phyloP scores from a whole-genome alignment of 2,888 invertebrate species.

The Lordiphosa fenestrarum region DNA sequence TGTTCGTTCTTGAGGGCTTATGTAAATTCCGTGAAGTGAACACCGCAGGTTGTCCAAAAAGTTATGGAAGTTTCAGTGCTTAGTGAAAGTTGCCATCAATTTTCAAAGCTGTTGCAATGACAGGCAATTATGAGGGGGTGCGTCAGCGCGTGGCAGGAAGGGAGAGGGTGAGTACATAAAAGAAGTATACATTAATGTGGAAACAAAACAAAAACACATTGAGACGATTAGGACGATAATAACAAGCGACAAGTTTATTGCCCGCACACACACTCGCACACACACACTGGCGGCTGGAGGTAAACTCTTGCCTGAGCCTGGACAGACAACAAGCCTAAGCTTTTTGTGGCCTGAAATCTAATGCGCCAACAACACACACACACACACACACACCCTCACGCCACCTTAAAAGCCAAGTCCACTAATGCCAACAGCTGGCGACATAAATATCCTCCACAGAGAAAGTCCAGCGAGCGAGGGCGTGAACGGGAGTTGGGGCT shows the following conservation, averaged over 20 bases:
- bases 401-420: slow-evolving; percentile 68
- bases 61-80: slow-evolving; percentile 26
- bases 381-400: slow-evolving; percentile 40
- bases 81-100: slow-evolving; percentile 52
- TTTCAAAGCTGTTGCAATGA: slow-evolving; percentile 58
- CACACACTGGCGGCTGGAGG: slow-evolving; percentile 42
- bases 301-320: slow-evolving; percentile 49
- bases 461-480: slow-evolving; percentile 9
- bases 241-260: slow-evolving; percentile 78
- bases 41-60: slow-evolving; percentile 40
- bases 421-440: slow-evolving; percentile 72
- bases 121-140: slow-evolving; percentile 60
- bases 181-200: slow-evolving; percentile 45
- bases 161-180: slow-evolving; percentile 3
- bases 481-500: slow-evolving; percentile 21
- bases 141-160: too few relatives aligned
- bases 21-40: slow-evolving; percentile 43
- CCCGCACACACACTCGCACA: slow-evolving; percentile 42
- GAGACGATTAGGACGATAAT: slow-evolving; percentile 75
- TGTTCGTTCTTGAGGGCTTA: slow-evolving; percentile 39
- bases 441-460: slow-evolving; percentile 62
- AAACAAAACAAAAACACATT: slow-evolving; percentile 33
- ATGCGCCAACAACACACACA: slow-evolving; percentile 54
- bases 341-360: slow-evolving; percentile 69
- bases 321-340: slow-evolving; percentile 61